Base-by-base conservation (phyloP, 2,888 invertebrate genomes). In the Troglohyphantes excavatus region DNA sequence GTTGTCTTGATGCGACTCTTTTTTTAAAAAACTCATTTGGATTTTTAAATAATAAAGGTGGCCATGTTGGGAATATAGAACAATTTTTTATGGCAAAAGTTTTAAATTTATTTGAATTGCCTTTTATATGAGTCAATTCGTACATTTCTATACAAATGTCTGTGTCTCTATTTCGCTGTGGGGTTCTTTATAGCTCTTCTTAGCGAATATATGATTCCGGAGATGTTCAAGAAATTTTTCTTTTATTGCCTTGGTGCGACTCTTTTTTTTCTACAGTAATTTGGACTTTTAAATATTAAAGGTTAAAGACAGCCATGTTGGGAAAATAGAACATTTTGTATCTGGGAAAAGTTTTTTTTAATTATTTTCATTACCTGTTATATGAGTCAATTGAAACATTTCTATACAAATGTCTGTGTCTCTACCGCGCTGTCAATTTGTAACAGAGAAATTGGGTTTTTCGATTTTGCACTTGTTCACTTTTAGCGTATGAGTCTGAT, bases 141-240 rank as follows among this genome's bases (percentile, higher is more conserved):
- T 39, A 39, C 39, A 39, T 39, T 39, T 39, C 13, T 11, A 7
- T n/a, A n/a, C n/a, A n/a, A n/a, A n/a, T n/a, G n/a, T n/a, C n/a
- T n/a, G n/a, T 59, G 46, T 23, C 46, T 46, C 63, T 9, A 21
- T 68, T 59, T 21, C 33, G 59, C 61, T 33, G 61, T 75, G 46
- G 59, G 61, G 61, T n/a, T n/a, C n/a, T n/a, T n/a, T 43, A 39
- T 70, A 70, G 70, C 72, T n/a, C 5, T 27, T 5, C 21, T 72
- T 53, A 5, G 53, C 17, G n/a, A 53, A 53, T 53, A 53, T 9
- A 53, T 53, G 53, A 53, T 53, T 13, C 53, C n/a, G n/a, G 33
- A 33, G 9, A 33, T 33, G 33, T 6, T 33, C 9, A 33, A n/a
- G n/a, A 17, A 53, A 53, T n/a, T n/a, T n/a, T 53, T 53, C 53